Evolutionary conservation across 2,797 vertebrate genomes (phyloP).

Genomic region (Setipinna tenuifilis): DNA sequence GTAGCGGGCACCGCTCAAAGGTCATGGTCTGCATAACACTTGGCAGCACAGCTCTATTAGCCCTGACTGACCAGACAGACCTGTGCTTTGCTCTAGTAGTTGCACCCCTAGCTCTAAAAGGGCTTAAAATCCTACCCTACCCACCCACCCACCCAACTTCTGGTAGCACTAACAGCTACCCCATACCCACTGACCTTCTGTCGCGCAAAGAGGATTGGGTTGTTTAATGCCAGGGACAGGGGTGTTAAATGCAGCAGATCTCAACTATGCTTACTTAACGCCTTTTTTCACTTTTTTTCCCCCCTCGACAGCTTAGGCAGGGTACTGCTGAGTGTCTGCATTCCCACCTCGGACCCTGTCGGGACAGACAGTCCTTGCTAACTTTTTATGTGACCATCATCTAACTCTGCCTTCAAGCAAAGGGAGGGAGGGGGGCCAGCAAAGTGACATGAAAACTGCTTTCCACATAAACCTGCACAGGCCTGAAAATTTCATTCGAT

Average conservation of each 20-base stretch:
- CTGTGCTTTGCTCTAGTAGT: neutral
- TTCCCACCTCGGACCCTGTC: neutral
- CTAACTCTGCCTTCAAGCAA: neutral
- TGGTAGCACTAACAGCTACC: neutral
- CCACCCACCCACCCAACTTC: no score
- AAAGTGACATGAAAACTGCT: neutral
- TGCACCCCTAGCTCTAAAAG: neutral
- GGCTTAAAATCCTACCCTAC: no score
- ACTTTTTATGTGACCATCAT: neutral
- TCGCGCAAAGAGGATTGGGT: neutral
- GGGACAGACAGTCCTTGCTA: neutral
- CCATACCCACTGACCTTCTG: neutral
- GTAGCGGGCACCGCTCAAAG: neutral
- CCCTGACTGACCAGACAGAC: neutral
- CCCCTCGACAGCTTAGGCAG: neutral
- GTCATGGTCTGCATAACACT: neutral
- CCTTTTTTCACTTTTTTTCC: neutral
- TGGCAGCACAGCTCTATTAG: neutral
- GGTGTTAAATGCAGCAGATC: neutral
- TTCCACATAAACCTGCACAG: neutral
- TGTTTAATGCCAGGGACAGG: neutral
- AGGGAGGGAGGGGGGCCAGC: neutral
- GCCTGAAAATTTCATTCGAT: neutral
- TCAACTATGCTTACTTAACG: neutral
- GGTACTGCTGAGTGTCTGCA: neutral